A percentile compares a stretch with the other conserved stretches of the same genome.
These are phyloP conservation scores for Plumapathes pennacea DNA, from an alignment of 92 coral and sea anemone species.

Conservation along the genomic window DNA sequence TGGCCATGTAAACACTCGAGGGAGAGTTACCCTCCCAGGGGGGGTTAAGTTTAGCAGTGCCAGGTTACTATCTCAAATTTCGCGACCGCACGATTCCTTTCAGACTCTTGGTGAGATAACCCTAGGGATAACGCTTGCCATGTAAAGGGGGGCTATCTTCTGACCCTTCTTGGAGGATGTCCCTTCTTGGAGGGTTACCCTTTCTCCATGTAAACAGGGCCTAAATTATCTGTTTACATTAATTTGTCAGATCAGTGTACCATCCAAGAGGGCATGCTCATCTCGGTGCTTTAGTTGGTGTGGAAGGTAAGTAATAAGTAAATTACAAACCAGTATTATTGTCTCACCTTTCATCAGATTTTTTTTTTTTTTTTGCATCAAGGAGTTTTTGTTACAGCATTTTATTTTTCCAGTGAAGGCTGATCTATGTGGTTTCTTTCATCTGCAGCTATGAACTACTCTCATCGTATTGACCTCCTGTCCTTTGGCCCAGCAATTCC, in stretches of 20 bases:
- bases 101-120: too few relatives aligned
- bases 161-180: too few relatives aligned
- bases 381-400: neutral
- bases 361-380: neutral
- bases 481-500: conserved; percentile 86
- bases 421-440: neutral
- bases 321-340: neutral
- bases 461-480: conserved; percentile 89
- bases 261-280: conserved; percentile 99
- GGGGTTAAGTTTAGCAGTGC: too few relatives aligned
- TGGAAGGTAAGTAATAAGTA: conserved; percentile 41
- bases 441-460: conserved; percentile 75
- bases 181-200: too few relatives aligned
- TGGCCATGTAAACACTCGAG: too few relatives aligned
- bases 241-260: conserved; percentile 66
- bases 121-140: too few relatives aligned
- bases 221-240: neutral
- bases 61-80: too few relatives aligned
- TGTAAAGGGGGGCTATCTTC: too few relatives aligned
- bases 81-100: too few relatives aligned
- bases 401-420: neutral
- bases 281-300: conserved; percentile 79
- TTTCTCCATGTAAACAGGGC: too few relatives aligned
- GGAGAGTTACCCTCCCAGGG: too few relatives aligned
- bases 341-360: neutral